Base-by-base conservation (phyloP, 2,113 vertebrate genomes). In the Rousettus leschenaultii region DNA sequence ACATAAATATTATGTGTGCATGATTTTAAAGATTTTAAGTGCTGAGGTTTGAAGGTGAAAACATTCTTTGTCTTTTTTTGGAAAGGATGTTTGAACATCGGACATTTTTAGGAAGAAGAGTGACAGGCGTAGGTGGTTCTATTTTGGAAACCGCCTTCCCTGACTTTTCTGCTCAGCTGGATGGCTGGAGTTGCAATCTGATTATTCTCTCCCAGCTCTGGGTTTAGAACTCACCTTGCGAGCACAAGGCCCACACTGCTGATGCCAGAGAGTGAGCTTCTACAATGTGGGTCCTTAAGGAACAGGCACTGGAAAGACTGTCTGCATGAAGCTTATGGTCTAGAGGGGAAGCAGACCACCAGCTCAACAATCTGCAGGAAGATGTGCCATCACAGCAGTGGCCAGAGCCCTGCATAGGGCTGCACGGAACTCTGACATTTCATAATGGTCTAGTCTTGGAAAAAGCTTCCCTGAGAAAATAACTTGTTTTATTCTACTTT, bases 41-140 rank as follows among this genome's bases (percentile, higher is more conserved):
- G 55, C 57, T 21, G 80, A 84, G 21, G 35, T 61, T 93, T 91
- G 77, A 65, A 91, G 77, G 75, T 88, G 77, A 95, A 74, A 85
- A 86, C 53, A 91, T 68, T 43, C 70, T 94, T 63, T 90, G 79
- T 89, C 59, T 70, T 90, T 43, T 86, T 73, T 51, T 30, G 2
- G 38, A 57, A 10, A 66, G 70, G 33, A 38, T 30, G 24, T 63
- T 30, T 68, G 40, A 68, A 53, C 0, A 2, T 55, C 28, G 57
- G 65, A 61, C 33, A 59, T 53, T 85, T 73, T 73, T 5, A 35
- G 78, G 59, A 85, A 77, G 70, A 80, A 73, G 83, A 84, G 63
- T 75, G 93, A 82, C 53, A 35, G 93, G 86, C 7, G 11, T 89
- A 22, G 95, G 92, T 61, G 92, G 86, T 55, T 87, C 77, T 84